Evolutionary conservation across 2,888 invertebrate genomes (phyloP), one percentile per base, ranked within the genome.

Genomic region (Apodemia zela): DNA sequence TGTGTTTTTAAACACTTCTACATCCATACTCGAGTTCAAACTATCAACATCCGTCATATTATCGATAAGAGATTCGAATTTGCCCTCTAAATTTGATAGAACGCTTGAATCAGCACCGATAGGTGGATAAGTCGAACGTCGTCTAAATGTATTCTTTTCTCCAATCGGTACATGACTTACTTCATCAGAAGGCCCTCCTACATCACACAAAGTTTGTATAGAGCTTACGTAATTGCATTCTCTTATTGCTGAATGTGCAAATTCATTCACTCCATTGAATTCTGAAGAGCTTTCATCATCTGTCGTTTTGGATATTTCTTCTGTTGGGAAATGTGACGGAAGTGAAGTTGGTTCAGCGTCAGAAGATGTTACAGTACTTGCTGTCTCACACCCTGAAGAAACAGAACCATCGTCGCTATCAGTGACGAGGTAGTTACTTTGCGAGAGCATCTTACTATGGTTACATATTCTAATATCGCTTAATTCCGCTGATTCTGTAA

Each of bases 341-440:
- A 92, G 84, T 62, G 91, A 91, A 69, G 87, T 84, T 67, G 89
- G 87, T 74, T 94, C 94, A 51, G 89, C 80, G 74, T 94, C 94
- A 54, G 93, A 93, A 29, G 92, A 93, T 64, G 93, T 59, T 13
- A 67, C 64, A 17, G 70, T 64, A 63, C 68, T 74, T 3, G 71
- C 62, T 18, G 67, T 95, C 85, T 96, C 96, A 81, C 96, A 96
- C 71, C 96, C 96, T 75, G 96, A 96, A 69, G 96, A 96, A 78
- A 96, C 94, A 62, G 95, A 95, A 70, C 95, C 95, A 76, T 95
- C 95, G 87, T 95, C 95, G 83, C 94, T 94, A 75, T 95, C 95
- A 70, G 93, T 85, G 85, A 90, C 89, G 77, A 93, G 92, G 80
- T 91, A 91, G 83, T 93, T 92, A 80, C 93, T 86, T 77, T 86